Base-by-base conservation (phyloP, 1,140 invertebrate genomes). In the Cotesia glomerata region DNA sequence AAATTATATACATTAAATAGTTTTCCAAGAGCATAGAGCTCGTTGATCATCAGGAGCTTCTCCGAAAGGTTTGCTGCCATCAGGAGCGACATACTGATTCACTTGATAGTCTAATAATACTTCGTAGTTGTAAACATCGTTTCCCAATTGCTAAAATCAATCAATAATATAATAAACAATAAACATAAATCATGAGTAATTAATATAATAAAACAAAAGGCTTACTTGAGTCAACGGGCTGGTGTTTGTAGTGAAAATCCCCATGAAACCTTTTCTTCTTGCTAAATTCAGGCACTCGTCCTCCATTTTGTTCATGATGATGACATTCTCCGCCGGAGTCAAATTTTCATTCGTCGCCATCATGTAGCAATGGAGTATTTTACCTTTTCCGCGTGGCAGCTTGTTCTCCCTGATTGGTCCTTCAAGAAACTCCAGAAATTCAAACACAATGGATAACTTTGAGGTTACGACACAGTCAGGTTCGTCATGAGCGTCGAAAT, bases 161-260 rank as follows among this genome's bases (percentile, higher is more conserved):
- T 26, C 0, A 45, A n/a, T 45, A 35, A 18, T 8, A 62, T 51
- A 58, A 61, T 39, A 69, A 14, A 63, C 36, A 51, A 59, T 32
- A 36, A 70, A 1, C 32, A 64, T 66, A 39, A 65, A 67, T 3
- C 26, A 35, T 59, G 49, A 69, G n/a, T n/a, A n/a, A n/a, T n/a
- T n/a, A n/a, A n/a, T n/a, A n/a, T 18, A n/a, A 14, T 56, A 16
- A 13, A n/a, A 14, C 0, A 63, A 11, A 63, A 32, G 7, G 18
- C 71, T 84, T 88, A 94, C 93, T 89, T 93, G 92, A 32, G 95
- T 96, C 13, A 96, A 85, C 0, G 93, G 93, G 82, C 91, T 95
- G 5, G 95, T 95, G 80, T 96, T 96, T 1, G 93, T 95, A 0
- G 95, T 95, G 71, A 96, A 92, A 18, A 96, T 91, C 1, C 94